Evolutionary conservation across 2,888 invertebrate genomes (phyloP).

Genomic region (Bedellia somnulentella): DNA sequence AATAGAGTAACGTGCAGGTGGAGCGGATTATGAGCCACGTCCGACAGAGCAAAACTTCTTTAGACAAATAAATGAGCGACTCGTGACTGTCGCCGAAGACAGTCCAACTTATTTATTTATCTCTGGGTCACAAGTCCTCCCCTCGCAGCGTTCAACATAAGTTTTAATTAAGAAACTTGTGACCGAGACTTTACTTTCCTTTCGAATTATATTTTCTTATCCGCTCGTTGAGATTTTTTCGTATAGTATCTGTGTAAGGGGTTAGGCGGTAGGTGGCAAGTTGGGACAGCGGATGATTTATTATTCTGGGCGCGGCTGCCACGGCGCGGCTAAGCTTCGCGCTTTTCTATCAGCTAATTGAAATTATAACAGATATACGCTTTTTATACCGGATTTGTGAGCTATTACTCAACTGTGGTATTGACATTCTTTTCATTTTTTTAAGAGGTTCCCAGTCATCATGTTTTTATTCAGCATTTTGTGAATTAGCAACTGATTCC

Average conservation of each 20-base stretch:
- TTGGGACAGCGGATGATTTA: conserved; percentile 46
- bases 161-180: conserved; percentile 64
- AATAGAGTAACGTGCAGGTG: conserved; percentile 14
- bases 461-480: too few species aligned
- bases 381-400: too few species aligned
- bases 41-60: conserved; percentile 39
- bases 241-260: conserved; percentile 28
- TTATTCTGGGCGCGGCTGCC: conserved; percentile 31
- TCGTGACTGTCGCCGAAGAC: conserved; percentile 31
- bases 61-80: conserved; percentile 54
- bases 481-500: too few species aligned
- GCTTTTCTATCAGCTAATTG: conserved; percentile 21
- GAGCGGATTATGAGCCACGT: conserved; percentile 35
- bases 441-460: too few species aligned
- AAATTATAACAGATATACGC: conserved; percentile 16
- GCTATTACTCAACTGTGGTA: too few species aligned
- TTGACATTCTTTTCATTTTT: too few species aligned
- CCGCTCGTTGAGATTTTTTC: conserved; percentile 44
- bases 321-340: conserved; percentile 12
- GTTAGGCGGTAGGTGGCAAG: conserved; percentile 34
- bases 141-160: conserved; percentile 48
- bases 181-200: conserved; percentile 56
- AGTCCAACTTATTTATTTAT: conserved; percentile 52
- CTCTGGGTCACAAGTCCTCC: conserved; percentile 53
- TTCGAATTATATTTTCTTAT: conserved; percentile 57